Evolutionary conservation across 2,797 vertebrate genomes (phyloP).

Genomic region (Rhyacichthys aspro): DNA sequence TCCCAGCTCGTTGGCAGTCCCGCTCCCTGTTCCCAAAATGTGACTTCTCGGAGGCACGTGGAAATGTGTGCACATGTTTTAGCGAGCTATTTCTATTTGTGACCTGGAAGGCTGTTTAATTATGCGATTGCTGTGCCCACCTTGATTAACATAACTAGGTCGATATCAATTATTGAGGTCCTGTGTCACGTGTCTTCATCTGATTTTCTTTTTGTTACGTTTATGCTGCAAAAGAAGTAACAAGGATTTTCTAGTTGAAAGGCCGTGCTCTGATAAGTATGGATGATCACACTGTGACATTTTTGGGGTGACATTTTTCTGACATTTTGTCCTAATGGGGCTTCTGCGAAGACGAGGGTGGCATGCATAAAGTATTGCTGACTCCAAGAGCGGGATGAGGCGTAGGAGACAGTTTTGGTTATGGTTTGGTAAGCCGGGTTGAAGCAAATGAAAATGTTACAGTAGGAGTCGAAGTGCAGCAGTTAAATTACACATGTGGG

Average conservation of each 20-base stretch:
- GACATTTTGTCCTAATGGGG: constrained; percentile 70
- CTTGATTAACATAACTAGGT: constrained; percentile 3
- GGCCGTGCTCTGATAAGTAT: constrained; percentile 56
- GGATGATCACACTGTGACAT: constrained; percentile 68
- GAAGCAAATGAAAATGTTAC: constrained; percentile 26
- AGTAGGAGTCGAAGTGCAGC: constrained; percentile 26
- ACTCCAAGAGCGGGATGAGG: not conserved
- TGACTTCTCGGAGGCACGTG: not conserved
- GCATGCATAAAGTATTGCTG: constrained; percentile 41
- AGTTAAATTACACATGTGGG: constrained; percentile 55
- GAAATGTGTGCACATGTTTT: not conserved
- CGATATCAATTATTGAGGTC: not conserved
- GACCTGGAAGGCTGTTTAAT: not conserved
- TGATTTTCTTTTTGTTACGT: not conserved
- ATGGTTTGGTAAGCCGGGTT: constrained; percentile 20
- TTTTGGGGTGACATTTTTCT: constrained; percentile 72
- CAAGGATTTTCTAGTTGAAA: constrained; percentile 20
- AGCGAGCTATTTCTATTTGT: not conserved
- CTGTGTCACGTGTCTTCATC: not conserved
- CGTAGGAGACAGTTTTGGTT: constrained; percentile 14
- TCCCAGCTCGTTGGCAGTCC: constrained; percentile 15
- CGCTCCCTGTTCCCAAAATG: not conserved
- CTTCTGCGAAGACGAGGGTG: constrained; percentile 42
- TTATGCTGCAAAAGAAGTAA: constrained; percentile 5
- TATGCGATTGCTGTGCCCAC: too few relatives aligned